These are phyloP conservation scores for Euproctis similis DNA, from an alignment of 2,888 invertebrate genomes.

Conservation along the genomic window DNA sequence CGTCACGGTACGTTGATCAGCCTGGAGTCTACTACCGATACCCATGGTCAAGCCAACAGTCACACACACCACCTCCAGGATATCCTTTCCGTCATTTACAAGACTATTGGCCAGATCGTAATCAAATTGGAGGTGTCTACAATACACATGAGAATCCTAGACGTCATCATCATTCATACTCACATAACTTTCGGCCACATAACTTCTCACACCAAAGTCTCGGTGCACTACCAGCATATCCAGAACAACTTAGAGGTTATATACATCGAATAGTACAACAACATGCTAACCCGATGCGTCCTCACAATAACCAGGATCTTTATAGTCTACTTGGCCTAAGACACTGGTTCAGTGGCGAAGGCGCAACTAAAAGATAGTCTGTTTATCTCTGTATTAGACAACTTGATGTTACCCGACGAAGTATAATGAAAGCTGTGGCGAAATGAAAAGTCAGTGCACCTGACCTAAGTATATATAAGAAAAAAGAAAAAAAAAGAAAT, in stretches of 20 bases:
- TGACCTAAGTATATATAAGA: too few relatives aligned
- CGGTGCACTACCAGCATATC: slow-evolving; percentile 39
- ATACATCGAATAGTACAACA: slow-evolving; percentile 44
- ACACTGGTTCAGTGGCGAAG: slow-evolving; percentile 70
- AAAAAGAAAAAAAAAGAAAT: too few relatives aligned
- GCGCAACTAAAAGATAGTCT: slow-evolving; percentile 66
- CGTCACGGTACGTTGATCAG: slow-evolving; percentile 26
- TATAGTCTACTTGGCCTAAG: slow-evolving; percentile 64
- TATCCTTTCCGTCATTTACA: slow-evolving; percentile 66
- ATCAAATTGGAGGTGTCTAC: slow-evolving; percentile 56
- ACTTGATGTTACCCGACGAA: slow-evolving; percentile 73
- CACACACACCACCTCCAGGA: slow-evolving; percentile 51
- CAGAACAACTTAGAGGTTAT: slow-evolving; percentile 43
- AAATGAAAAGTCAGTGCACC: too few relatives aligned
- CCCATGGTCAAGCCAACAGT: slow-evolving; percentile 59
- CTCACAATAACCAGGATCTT: slow-evolving; percentile 55
- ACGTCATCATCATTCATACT: slow-evolving; percentile 64
- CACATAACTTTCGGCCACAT: slow-evolving; percentile 53
- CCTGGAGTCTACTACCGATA: slow-evolving; percentile 52
- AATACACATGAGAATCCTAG: slow-evolving; percentile 59
- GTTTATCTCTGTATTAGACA: slow-evolving; percentile 41
- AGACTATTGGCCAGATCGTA: slow-evolving; percentile 64
- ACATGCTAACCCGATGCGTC: slow-evolving; percentile 39
- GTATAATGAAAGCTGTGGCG: slow-evolving; percentile 70
- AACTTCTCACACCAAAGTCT: slow-evolving; percentile 38